Evolutionary conservation across 1,140 invertebrate species (phyloP).

Genomic region (Lepidurus packardi): DNA sequence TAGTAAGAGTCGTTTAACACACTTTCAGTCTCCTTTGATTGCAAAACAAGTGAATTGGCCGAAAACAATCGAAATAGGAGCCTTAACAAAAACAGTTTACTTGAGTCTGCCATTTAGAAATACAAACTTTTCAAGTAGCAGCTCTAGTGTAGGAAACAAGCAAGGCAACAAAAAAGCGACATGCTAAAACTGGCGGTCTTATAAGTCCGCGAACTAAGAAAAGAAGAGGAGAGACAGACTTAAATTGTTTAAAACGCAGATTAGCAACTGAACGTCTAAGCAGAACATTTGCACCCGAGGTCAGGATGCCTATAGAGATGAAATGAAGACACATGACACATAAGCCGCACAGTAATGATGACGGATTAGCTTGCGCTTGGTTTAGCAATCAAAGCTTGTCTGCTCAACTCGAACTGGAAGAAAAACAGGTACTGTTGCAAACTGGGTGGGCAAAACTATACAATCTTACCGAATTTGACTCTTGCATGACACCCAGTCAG

Average conservation of each 20-base stretch:
- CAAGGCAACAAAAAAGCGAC: too few relatives aligned
- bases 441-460: conserved; percentile 2
- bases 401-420: conserved; percentile 11
- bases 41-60: too few relatives aligned
- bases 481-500: background rate
- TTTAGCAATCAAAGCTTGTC: conserved; percentile 22
- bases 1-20: too few relatives aligned
- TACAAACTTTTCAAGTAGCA: too few relatives aligned
- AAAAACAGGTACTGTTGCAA: conserved; percentile 19
- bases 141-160: too few relatives aligned
- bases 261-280: background rate
- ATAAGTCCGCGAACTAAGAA: too few relatives aligned
- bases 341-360: conserved; percentile 21
- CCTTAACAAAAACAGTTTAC: too few relatives aligned
- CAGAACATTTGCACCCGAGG: background rate
- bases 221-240: too few relatives aligned
- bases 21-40: too few relatives aligned
- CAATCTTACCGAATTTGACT: background rate
- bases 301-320: background rate
- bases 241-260: background rate
- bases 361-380: conserved; percentile 20
- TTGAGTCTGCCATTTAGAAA: too few relatives aligned
- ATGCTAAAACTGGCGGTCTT: too few relatives aligned
- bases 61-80: too few relatives aligned
- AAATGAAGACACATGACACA: conserved; percentile 22